Base-by-base conservation (phyloP, 2,888 invertebrate species). In the Panzeria rudis region DNA sequence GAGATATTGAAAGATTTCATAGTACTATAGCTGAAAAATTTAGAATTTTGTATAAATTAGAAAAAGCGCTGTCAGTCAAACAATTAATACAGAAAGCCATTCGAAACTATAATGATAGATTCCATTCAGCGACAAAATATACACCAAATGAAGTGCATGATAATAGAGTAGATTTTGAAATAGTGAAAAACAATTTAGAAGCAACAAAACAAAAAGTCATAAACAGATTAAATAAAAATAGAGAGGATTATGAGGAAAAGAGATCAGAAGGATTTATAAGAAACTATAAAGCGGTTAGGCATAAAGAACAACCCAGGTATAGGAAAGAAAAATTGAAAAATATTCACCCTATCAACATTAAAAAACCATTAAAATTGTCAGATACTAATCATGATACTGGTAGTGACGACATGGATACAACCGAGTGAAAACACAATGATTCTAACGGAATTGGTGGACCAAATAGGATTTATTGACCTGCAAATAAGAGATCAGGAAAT, bases 21-120 rank as follows among this genome's bases (percentile, higher is more conserved):
- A 35, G 9, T 9, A 35, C 35, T 3, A 35, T 35, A 35, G 35
- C 35, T 1, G 35, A 35, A 35, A 35, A 35, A 35, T 35, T 35
- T 35, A 35, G 35, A 35, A 35, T 9, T 35, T 35, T 35, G 9
- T 35, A 83, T 35, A 56, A 77, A 38, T 59, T 64, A 66, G 71
- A 83, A 59, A 82, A 84, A 64, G 35, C 50, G 13, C 15, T 25
- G 32, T 54, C 29, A 54, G 15, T 54, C 13, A 54, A 66, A 66
- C 72, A 79, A 66, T 56, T 78, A 56, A 83, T 84, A 29, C 73
- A 86, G 50, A 76, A 59, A 80, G 75, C 84, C 8, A 64, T 85
- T 44, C 32, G 80, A 77, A 86, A 86, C 29, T 87, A 86, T 62
- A 87, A 87, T 62, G 68, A 85, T 17, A 81, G 82, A 66, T 86